A percentile compares a stretch with the other conserved stretches of the same genome.
Conservation (phyloP, 1,140 invertebrate genomes). For the Sitodiplosis mosellana region DNA sequence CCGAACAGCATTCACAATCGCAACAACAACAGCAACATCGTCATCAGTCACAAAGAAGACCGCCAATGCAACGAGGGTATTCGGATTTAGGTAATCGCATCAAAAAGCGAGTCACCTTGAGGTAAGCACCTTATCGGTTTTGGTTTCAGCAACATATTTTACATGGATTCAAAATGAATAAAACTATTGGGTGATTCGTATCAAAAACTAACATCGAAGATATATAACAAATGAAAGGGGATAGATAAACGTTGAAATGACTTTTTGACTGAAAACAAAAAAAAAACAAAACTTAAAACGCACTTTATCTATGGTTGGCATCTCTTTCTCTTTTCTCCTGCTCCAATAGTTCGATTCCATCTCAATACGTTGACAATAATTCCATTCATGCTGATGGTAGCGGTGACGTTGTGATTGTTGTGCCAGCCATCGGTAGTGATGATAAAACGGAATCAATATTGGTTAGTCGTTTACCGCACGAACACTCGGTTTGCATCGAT, state of each 20-base stretch:
- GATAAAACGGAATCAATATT: constrained; percentile 19
- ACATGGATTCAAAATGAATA: too few species aligned
- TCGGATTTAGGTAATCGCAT: constrained; percentile 64
- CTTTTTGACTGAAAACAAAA: too few species aligned
- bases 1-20: too few species aligned
- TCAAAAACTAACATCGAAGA: too few species aligned
- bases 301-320: background rate
- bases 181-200: too few species aligned
- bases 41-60: constrained; percentile 18
- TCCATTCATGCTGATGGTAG: constrained; percentile 19
- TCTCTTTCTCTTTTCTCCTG: background rate
- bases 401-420: constrained; percentile 38
- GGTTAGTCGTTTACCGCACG: constrained; percentile 1
- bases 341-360: constrained; percentile 30
- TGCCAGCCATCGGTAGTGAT: constrained; percentile 30
- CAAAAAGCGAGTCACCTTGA: constrained; percentile 67
- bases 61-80: constrained; percentile 53
- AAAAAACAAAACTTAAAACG: too few species aligned
- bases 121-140: constrained; percentile 26
- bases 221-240: too few species aligned
- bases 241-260: too few species aligned
- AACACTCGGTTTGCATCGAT: constrained; percentile 4
- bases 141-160: too few species aligned
- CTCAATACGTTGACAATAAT: constrained; percentile 28
- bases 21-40: too few species aligned